Conservation (phyloP, 2,113 vertebrate species). For the Acinonyx jubatus region DNA sequence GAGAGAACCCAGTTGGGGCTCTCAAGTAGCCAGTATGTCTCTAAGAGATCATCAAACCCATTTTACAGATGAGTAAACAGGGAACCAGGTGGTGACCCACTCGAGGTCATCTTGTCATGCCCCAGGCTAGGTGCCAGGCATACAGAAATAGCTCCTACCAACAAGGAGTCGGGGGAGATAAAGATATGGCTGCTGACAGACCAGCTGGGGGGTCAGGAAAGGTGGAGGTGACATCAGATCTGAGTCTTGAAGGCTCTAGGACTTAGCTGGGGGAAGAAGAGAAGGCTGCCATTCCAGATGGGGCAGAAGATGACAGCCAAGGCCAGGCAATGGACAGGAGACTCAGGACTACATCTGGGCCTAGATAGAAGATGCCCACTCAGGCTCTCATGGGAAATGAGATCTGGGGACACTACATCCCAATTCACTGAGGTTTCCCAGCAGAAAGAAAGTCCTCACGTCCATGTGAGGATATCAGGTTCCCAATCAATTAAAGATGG, state of each 20-base stretch:
- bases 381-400: background rate
- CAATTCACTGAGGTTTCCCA: background rate
- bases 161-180: background rate
- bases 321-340: background rate
- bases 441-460: background rate
- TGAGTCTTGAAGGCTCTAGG: background rate
- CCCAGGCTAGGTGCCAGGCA: background rate
- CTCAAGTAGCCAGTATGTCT: background rate
- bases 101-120: background rate
- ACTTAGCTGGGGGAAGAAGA: background rate
- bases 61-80: conserved; percentile 51
- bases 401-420: background rate
- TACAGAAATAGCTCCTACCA: background rate
- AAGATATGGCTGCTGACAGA: background rate
- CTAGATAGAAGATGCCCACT: background rate
- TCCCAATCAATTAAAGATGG: background rate
- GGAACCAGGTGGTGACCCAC: background rate
- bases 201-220: background rate
- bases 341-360: background rate
- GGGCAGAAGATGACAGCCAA: background rate
- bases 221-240: background rate
- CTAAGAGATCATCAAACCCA: background rate
- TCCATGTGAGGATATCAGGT: background rate
- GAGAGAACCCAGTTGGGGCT: background rate
- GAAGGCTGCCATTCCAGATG: background rate